Percentiles rank a stretch among this genome's conserved stretches.
These are phyloP conservation scores for Perca fluviatilis DNA, from an alignment of 2,113 vertebrate genomes.

Conservation along the genomic window DNA sequence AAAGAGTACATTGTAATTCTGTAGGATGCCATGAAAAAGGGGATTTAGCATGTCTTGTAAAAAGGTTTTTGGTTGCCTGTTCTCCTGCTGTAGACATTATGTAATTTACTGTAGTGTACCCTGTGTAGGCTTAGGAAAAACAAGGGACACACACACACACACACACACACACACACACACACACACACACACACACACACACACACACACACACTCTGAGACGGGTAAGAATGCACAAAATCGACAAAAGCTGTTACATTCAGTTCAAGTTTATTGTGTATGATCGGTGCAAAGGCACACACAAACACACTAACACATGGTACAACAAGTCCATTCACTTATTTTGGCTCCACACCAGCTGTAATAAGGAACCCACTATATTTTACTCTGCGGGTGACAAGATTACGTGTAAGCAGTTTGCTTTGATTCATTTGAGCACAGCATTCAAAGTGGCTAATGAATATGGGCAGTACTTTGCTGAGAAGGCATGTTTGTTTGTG, in stretches of 20 bases:
- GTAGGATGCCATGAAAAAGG: slow-evolving; percentile 61
- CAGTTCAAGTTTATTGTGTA: background rate
- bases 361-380: slow-evolving; percentile 44
- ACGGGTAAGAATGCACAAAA: slow-evolving; percentile 1
- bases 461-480: slow-evolving; percentile 71
- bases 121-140: slow-evolving; percentile 38
- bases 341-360: slow-evolving; percentile 34
- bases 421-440: slow-evolving; percentile 77
- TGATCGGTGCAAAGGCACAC: background rate
- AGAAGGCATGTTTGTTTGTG: slow-evolving; percentile 60
- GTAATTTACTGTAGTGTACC: slow-evolving; percentile 55
- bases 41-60: slow-evolving; percentile 63
- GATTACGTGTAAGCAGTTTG: slow-evolving; percentile 76
- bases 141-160: slow-evolving; percentile 15
- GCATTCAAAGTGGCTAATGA: slow-evolving; percentile 73
- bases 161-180: background rate
- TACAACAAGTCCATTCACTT: slow-evolving; percentile 36
- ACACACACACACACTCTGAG: background rate
- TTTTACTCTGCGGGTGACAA: slow-evolving; percentile 71
- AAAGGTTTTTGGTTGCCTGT: slow-evolving; percentile 53
- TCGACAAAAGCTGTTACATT: background rate
- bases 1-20: slow-evolving; percentile 65
- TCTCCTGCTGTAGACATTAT: slow-evolving; percentile 53
- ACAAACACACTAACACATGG: background rate
- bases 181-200: background rate